These are phyloP conservation scores for Periophthalmus modestus DNA, from an alignment of 2,113 vertebrate species.

Conservation along the genomic window DNA sequence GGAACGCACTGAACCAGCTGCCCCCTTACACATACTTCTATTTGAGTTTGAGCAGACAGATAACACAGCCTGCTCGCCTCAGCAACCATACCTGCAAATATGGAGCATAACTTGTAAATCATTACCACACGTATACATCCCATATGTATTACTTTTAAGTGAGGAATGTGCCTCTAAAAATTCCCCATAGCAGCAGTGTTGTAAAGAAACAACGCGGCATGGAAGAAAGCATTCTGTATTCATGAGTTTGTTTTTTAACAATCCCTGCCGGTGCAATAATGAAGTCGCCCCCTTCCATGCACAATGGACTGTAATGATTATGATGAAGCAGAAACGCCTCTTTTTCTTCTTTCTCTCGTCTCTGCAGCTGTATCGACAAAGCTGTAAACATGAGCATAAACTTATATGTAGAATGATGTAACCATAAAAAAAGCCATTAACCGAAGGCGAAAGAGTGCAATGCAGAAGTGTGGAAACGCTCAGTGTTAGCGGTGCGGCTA, in stretches of 20 bases:
- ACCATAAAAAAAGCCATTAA: slow-evolving; percentile 40
- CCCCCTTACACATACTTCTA: slow-evolving; percentile 6
- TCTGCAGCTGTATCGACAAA: slow-evolving; percentile 42
- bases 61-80: neutral
- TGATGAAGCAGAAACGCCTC: slow-evolving; percentile 58
- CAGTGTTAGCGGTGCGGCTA: neutral
- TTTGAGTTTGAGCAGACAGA: slow-evolving; percentile 19
- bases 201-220: slow-evolving; percentile 41
- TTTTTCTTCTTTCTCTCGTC: neutral
- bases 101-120: slow-evolving; percentile 38
- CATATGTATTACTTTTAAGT: slow-evolving; percentile 42
- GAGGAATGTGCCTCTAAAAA: slow-evolving; percentile 45
- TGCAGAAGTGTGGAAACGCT: neutral
- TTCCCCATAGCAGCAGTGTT: slow-evolving; percentile 19
- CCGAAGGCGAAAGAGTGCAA: neutral
- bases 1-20: slow-evolving; percentile 21
- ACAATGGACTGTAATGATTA: slow-evolving; percentile 65
- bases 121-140: slow-evolving; percentile 15
- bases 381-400: slow-evolving; percentile 67
- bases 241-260: slow-evolving; percentile 69
- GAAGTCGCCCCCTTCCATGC: slow-evolving; percentile 64
- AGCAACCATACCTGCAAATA: slow-evolving; percentile 19
- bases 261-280: slow-evolving; percentile 71
- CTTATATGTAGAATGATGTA: slow-evolving; percentile 54
- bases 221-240: slow-evolving; percentile 68